Conservation (phyloP, 2,797 vertebrate species). For the Chromobotia macracanthus region DNA sequence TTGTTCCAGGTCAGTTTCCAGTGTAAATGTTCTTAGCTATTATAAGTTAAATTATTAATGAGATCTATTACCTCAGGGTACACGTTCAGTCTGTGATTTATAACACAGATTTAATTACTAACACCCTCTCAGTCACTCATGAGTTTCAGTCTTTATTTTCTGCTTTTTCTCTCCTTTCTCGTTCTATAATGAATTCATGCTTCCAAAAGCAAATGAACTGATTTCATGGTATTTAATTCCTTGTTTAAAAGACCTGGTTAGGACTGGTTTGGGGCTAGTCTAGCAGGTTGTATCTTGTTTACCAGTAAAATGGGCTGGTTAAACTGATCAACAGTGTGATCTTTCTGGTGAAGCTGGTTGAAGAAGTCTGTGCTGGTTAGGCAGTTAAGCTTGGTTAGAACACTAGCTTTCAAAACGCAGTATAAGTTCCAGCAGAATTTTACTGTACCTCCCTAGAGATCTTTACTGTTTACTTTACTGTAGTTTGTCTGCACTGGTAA, state of each 20-base stretch:
- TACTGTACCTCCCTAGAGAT: neutral
- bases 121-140: conserved; percentile 1
- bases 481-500: neutral
- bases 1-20: neutral
- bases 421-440: neutral
- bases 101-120: conserved; percentile 4
- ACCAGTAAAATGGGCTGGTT: neutral
- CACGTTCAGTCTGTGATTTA: conserved; percentile 3
- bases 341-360: neutral
- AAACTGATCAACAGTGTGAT: neutral
- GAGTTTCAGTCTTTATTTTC: conserved; percentile 2
- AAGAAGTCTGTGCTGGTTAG: neutral
- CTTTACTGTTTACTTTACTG: too few relatives aligned
- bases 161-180: neutral
- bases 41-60: neutral
- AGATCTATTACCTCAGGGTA: conserved; percentile 1
- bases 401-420: neutral
- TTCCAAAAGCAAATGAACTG: neutral
- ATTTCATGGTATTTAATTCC: neutral
- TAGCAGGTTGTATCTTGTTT: neutral
- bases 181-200: neutral
- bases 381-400: neutral
- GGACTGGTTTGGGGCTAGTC: neutral
- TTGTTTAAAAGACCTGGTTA: neutral
- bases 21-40: neutral